phyloP scores from a whole-genome alignment of 2,888 invertebrate species.

The Cremastobaeus sp. region DNA sequence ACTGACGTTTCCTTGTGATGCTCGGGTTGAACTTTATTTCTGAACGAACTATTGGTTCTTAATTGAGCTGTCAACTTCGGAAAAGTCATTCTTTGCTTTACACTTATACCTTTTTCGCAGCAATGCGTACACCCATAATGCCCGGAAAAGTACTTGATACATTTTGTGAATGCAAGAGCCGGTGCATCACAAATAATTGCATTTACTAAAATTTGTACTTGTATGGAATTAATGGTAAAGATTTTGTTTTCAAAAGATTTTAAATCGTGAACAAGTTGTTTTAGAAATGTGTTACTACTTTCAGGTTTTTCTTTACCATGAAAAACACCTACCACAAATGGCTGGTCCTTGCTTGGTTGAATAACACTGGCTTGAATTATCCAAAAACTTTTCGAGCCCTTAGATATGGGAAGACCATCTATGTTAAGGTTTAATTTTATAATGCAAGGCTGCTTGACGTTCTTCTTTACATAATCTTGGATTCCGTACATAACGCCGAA shows the following conservation, averaged over 20 bases:
- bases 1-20: constrained; percentile 15
- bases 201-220: background rate
- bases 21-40: background rate
- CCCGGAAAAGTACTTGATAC: constrained; percentile 7
- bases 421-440: constrained; percentile 15
- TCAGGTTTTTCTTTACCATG: constrained; percentile 28
- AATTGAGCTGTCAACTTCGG: constrained; percentile 2
- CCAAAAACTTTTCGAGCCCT: constrained; percentile 26
- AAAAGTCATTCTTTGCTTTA: constrained; percentile 17
- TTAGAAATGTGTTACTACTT: constrained; percentile 7
- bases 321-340: constrained; percentile 24
- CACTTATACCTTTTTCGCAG: background rate
- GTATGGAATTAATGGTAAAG: background rate
- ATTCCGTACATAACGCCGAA: constrained; percentile 10
- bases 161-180: constrained; percentile 14
- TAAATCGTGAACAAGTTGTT: constrained; percentile 7
- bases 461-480: background rate
- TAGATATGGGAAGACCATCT: constrained; percentile 4
- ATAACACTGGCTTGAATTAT: background rate
- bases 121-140: constrained; percentile 9
- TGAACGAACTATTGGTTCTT: constrained; percentile 12
- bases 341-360: background rate
- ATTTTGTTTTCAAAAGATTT: constrained; percentile 8
- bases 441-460: background rate
- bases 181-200: constrained; percentile 27